A percentile compares a stretch with the other conserved stretches of the same genome.
Evolutionary conservation across 2,888 invertebrate genomes (phyloP).

Genomic region (Lymantria monacha): DNA sequence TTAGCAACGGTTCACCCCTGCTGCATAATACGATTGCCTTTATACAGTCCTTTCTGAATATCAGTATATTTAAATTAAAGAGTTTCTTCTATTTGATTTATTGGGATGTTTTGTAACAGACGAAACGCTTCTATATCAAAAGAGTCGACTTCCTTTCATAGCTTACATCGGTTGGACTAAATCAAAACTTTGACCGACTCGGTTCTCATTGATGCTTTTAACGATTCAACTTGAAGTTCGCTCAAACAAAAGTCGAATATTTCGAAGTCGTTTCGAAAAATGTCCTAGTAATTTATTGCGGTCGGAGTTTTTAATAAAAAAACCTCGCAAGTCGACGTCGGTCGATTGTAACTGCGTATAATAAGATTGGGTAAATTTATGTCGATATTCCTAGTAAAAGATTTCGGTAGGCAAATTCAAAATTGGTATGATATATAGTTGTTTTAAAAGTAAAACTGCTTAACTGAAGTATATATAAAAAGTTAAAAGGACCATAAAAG

Average conservation of each 20-base stretch:
- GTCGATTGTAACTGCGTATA: conserved; percentile 9
- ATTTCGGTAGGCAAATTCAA: not conserved
- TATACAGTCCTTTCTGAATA: not conserved
- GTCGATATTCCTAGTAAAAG: conserved; percentile 20
- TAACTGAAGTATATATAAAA: not conserved
- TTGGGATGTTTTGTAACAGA: conserved; percentile 19
- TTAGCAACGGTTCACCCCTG: too few relatives aligned
- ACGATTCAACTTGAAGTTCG: conserved; percentile 28
- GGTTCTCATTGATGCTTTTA: conserved; percentile 33
- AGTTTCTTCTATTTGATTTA: conserved; percentile 20
- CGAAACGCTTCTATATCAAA: conserved; percentile 10
- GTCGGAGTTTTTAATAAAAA: conserved; percentile 37
- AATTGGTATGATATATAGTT: not conserved
- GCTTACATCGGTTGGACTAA: conserved; percentile 26
- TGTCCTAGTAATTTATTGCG: conserved; percentile 32
- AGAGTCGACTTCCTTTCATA: not conserved
- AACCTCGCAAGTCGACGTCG: conserved; percentile 15
- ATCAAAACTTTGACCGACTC: conserved; percentile 32
- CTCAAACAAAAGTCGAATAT: conserved; percentile 29
- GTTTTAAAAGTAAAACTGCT: not conserved
- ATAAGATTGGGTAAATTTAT: conserved; percentile 14
- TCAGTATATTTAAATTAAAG: not conserved
- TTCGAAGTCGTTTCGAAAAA: conserved; percentile 28
- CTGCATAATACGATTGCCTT: too few relatives aligned
- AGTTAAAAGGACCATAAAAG: too few relatives aligned